These are phyloP conservation scores for Dicentrarchus labrax DNA, from an alignment of 2,113 vertebrate species.

Conservation along the genomic window DNA sequence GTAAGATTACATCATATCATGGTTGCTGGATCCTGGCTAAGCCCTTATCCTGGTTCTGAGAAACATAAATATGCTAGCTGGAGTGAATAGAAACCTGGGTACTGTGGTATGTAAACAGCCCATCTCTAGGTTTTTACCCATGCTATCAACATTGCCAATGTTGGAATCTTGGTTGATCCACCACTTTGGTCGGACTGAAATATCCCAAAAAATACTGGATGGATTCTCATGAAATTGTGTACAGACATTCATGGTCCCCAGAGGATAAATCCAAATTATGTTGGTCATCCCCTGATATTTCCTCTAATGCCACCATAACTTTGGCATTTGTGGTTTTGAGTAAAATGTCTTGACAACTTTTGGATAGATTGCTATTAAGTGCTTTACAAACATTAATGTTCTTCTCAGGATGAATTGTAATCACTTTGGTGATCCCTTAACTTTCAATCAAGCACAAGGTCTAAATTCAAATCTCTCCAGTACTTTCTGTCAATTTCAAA, in stretches of 20 bases:
- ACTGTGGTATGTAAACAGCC: conserved; percentile 10
- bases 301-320: not conserved
- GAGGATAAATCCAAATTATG: not conserved
- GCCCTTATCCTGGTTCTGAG: not conserved
- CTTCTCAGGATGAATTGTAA: too few species aligned
- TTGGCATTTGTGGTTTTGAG: not conserved
- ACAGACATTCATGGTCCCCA: not conserved
- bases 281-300: too few species aligned
- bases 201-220: not conserved
- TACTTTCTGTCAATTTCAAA: too few species aligned
- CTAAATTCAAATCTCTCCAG: too few species aligned
- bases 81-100: not conserved
- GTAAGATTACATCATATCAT: not conserved
- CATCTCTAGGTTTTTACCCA: too few species aligned
- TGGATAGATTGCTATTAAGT: too few species aligned
- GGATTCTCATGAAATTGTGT: not conserved
- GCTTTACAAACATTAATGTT: too few species aligned
- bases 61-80: not conserved
- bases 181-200: not conserved
- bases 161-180: not conserved
- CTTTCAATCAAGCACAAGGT: too few species aligned
- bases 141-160: not conserved
- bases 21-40: not conserved
- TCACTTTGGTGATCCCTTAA: too few species aligned
- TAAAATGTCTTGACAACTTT: too few species aligned